phyloP scores from a whole-genome alignment of 2,797 vertebrate genomes.

The Sorex maritimensis region DNA sequence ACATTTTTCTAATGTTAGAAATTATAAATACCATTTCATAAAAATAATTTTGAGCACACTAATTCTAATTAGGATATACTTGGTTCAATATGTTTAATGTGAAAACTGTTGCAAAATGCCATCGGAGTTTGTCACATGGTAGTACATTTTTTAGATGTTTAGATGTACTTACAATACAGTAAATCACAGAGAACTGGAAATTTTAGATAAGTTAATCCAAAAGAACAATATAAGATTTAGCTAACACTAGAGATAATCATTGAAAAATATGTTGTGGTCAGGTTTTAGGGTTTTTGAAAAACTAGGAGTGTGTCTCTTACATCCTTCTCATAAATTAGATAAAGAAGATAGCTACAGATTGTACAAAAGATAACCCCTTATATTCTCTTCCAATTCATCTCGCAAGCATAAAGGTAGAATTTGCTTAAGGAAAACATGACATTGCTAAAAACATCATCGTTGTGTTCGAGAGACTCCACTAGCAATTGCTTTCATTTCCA shows the following conservation, averaged over 20 bases:
- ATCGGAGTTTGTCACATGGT: slow-evolving; percentile 43
- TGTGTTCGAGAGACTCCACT: not conserved
- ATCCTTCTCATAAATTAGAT: not conserved
- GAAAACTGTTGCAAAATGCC: slow-evolving; percentile 41
- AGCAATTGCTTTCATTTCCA: not conserved
- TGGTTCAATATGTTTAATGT: slow-evolving; percentile 26
- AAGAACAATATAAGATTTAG: slow-evolving; percentile 52
- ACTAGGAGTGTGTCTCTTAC: not conserved
- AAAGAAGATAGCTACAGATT: not conserved
- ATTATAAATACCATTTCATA: slow-evolving; percentile 28
- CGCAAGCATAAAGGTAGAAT: not conserved
- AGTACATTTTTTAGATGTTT: not conserved
- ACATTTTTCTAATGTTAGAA: no score
- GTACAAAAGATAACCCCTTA: not conserved
- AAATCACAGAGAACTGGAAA: slow-evolving; percentile 55
- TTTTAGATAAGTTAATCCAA: slow-evolving; percentile 45
- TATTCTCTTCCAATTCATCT: not conserved
- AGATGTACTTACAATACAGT: not conserved
- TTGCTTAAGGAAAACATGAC: slow-evolving; percentile 21
- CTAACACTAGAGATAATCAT: slow-evolving; percentile 4
- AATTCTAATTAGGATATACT: slow-evolving; percentile 59
- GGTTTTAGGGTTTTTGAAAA: slow-evolving; percentile 13
- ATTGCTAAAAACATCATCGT: not conserved
- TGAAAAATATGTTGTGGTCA: slow-evolving; percentile 12
- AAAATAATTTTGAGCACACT: slow-evolving; percentile 38